Evolutionary conservation across 2,797 vertebrate genomes (phyloP), one percentile per base, ranked within the genome.

Genomic region (Gymnopithys bicolor): DNA sequence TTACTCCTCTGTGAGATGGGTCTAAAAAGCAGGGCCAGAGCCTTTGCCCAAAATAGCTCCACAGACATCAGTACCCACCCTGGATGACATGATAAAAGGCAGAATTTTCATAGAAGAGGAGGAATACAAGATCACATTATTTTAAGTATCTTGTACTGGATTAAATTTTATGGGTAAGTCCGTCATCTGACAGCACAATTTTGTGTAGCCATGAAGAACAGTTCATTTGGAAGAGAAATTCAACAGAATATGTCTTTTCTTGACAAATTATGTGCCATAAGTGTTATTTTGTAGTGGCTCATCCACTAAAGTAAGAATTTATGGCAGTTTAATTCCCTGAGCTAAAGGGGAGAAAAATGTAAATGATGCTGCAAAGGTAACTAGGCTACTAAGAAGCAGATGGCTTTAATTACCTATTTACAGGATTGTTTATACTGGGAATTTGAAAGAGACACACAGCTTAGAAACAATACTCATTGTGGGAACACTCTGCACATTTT

Each of bases 341-440:
- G 95, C 96, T 96, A 96, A 85, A 94, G 74, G 66, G 48, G 25
- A 89, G 66, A 86, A 91, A 94, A 92, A 96, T 68, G 59, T 87
- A 94, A 94, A 91, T 94, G 70, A 83, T 83, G 78, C 73, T 96
- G 84, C 79, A 97, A 97, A 97, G 96, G 95, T 97, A 97, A 96
- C 92, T 78, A 93, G 96, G 84, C 92, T 97, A 97, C 95, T 69
- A 92, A 95, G 94, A 97, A 97, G 92, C 97, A 98, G 97, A 98
- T 98, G 97, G 97, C 87, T 98, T 98, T 98, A 97, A 98, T 98
- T 97, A 97, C 96, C 96, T 97, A 95, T 96, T 97, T 97, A 95
- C 95, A 96, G 92, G 88, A 96, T 97, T 97, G 95, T 97, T 98
- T 97, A 97, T 97, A 93, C 58, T 96, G 96, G 94, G 96, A 97